These are phyloP conservation scores for Melieria omissa DNA, from an alignment of 2,888 invertebrate species.

Conservation along the genomic window DNA sequence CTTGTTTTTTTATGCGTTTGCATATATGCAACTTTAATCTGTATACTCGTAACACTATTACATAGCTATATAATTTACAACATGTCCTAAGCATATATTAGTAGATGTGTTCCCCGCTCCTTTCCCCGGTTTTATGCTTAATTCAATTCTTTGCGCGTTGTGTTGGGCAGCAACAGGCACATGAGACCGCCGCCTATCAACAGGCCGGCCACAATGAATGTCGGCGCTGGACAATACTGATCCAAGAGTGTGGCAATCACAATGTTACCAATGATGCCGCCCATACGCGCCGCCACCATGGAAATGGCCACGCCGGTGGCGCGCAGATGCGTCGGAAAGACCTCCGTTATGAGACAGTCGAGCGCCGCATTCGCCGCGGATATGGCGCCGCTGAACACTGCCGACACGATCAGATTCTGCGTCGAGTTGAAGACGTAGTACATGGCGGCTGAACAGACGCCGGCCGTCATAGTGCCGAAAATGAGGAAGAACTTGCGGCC, in stretches of 20 bases:
- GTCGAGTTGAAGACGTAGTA: conserved; percentile 85
- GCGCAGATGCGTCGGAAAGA: conserved; percentile 90
- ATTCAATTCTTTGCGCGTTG: conserved; percentile 79
- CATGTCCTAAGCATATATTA: conserved; percentile 44
- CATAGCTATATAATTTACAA: conserved; percentile 45
- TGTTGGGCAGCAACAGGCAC: conserved; percentile 90
- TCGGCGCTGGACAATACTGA: conserved; percentile 90
- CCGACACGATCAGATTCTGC: conserved; percentile 85
- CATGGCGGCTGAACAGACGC: conserved; percentile 84
- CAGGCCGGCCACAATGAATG: conserved; percentile 88
- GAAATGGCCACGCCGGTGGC: conserved; percentile 92
- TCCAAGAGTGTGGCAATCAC: conserved; percentile 90
- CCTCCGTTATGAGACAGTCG: conserved; percentile 92
- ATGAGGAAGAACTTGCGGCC: conserved; percentile 81
- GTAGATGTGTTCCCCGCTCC: conserved; percentile 19
- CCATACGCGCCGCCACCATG: conserved; percentile 89
- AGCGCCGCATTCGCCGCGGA: conserved; percentile 90
- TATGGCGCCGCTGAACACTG: conserved; percentile 87
- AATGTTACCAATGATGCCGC: conserved; percentile 78
- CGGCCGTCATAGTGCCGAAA: conserved; percentile 87
- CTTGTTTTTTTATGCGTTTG: background rate
- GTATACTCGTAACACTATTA: conserved; percentile 22
- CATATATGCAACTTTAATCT: conserved; percentile 11
- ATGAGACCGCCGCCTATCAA: conserved; percentile 88
- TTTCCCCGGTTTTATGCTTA: conserved; percentile 45